Evolutionary conservation across 2,113 vertebrate genomes (phyloP).

Genomic region (Forbesichthys agassizii): DNA sequence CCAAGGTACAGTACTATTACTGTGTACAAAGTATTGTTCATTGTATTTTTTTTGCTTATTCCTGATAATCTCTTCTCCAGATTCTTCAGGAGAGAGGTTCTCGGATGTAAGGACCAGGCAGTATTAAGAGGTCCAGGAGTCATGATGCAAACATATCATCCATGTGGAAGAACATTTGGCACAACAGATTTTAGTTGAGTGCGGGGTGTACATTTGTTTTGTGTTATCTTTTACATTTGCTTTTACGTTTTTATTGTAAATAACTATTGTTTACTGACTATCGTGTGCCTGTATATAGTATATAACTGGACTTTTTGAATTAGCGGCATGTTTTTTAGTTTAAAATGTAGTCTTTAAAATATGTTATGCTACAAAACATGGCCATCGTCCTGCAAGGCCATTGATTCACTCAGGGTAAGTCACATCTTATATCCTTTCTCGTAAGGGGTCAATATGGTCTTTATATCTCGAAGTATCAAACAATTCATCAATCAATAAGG

Average conservation of each 20-base stretch:
- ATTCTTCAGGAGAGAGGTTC: conserved; percentile 98
- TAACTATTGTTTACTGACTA: conserved; percentile 71
- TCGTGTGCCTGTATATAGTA: conserved; percentile 70
- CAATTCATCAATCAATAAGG: conserved; percentile 54
- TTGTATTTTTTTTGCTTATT: conserved; percentile 11
- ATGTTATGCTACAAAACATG: conserved; percentile 60
- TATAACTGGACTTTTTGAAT: conserved; percentile 68
- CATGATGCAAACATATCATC: conserved; percentile 80
- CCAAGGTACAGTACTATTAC: neutral
- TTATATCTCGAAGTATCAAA: conserved; percentile 43
- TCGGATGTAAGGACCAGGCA: conserved; percentile 86
- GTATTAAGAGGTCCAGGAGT: conserved; percentile 74
- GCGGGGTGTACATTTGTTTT: conserved; percentile 60
- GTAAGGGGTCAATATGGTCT: conserved; percentile 51
- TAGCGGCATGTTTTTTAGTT: conserved; percentile 38
- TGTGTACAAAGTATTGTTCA: neutral
- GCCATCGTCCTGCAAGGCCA: conserved; percentile 65
- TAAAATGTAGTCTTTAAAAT: conserved; percentile 34
- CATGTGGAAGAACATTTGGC: conserved; percentile 72
- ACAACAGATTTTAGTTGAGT: conserved; percentile 75
- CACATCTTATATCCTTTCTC: conserved; percentile 49
- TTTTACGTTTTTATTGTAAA: conserved; percentile 65
- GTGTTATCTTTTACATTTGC: conserved; percentile 43
- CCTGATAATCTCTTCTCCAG: conserved; percentile 71
- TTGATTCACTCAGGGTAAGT: conserved; percentile 76